Conservation (phyloP, 2,797 vertebrate genomes). For the Tokudaia muenninki region DNA sequence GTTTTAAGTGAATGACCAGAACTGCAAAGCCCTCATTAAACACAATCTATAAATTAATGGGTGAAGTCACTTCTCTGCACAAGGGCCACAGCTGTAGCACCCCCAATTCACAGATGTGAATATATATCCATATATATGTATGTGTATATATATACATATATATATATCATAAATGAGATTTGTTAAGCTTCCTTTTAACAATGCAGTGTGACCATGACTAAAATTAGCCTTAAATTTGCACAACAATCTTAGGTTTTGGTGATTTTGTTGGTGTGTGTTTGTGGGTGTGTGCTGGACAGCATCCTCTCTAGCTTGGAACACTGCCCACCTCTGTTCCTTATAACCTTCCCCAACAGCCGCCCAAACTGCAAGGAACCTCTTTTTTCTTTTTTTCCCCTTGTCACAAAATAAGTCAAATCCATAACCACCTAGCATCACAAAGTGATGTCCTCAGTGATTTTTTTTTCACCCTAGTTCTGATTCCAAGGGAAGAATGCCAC, state of each 20-base stretch:
- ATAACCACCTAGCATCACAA: background rate
- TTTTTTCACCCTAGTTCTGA: background rate
- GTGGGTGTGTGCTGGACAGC: constrained; percentile 27
- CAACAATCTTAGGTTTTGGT: constrained; percentile 28
- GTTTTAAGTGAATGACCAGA: constrained; percentile 47
- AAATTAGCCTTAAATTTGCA: constrained; percentile 39
- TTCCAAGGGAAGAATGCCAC: constrained; percentile 80
- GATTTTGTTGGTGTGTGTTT: background rate
- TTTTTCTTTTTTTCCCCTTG: background rate
- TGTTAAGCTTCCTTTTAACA: constrained; percentile 61
- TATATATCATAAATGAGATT: background rate
- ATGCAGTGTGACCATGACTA: background rate
- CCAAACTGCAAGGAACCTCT: constrained; percentile 7
- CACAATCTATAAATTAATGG: background rate
- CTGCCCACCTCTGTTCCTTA: constrained; percentile 29
- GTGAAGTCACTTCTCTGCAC: background rate
- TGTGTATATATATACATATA: too few species aligned
- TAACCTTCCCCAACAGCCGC: constrained; percentile 26
- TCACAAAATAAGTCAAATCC: constrained; percentile 16
- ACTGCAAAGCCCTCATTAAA: background rate
- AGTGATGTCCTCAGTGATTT: constrained; percentile 17
- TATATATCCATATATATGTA: background rate
- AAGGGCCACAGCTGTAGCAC: background rate
- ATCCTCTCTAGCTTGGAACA: constrained; percentile 22
- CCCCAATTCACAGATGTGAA: background rate